A percentile compares a stretch with the other conserved stretches of the same genome.
phyloP scores from a whole-genome alignment of 2,113 vertebrate genomes.

The Sialia sialis region DNA sequence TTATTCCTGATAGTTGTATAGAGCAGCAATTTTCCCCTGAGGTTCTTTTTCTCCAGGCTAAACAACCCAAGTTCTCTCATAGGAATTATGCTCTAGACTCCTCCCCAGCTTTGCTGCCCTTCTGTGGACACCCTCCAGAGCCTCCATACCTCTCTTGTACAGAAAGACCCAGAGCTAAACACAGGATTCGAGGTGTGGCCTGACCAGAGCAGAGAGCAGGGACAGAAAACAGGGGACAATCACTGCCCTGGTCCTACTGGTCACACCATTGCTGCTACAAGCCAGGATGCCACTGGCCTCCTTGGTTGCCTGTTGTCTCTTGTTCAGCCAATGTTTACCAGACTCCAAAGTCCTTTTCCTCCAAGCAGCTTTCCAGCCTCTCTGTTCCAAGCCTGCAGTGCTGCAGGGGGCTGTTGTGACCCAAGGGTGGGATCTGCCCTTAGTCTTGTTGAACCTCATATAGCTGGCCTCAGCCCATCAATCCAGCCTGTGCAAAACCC shows the following conservation, averaged over 20 bases:
- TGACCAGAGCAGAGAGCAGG: background rate
- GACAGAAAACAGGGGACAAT: background rate
- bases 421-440: background rate
- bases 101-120: background rate
- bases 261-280: background rate
- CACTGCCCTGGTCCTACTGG: background rate
- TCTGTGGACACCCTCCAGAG: background rate
- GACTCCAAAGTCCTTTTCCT: background rate
- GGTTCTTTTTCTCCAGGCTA: background rate
- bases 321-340: background rate
- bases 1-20: background rate
- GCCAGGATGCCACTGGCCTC: background rate
- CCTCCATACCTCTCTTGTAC: background rate
- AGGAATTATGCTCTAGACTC: background rate
- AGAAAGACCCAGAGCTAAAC: background rate
- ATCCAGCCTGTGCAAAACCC: background rate
- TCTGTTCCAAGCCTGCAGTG: background rate
- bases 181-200: background rate
- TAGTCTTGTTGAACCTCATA: background rate
- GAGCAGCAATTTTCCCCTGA: background rate
- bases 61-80: background rate
- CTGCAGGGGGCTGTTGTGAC: background rate
- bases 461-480: no score
- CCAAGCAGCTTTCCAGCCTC: background rate
- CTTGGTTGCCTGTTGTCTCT: background rate